A percentile compares a stretch with the other conserved stretches of the same genome.
phyloP scores from a whole-genome alignment of 1,140 invertebrate species.

The Drosophila biarmipes region DNA sequence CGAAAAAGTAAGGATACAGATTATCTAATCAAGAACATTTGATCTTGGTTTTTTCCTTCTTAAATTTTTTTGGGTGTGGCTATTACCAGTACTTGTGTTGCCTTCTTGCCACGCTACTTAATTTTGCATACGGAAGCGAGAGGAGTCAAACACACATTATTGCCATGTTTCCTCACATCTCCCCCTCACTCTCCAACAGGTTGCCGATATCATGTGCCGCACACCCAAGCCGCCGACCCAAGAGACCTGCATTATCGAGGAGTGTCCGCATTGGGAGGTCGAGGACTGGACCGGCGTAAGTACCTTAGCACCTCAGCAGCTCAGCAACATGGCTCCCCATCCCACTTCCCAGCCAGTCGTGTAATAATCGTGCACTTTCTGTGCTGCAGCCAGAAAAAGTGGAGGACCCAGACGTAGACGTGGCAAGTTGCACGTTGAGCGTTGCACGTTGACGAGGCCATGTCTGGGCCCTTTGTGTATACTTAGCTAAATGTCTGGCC shows the following conservation, averaged over 20 bases:
- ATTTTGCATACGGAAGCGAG: slow-evolving; percentile 52
- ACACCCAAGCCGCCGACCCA: slow-evolving; percentile 89
- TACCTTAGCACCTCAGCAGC: slow-evolving; percentile 41
- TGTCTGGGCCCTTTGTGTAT: slow-evolving; percentile 60
- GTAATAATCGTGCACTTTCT: slow-evolving; percentile 71
- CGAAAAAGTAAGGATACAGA: no score
- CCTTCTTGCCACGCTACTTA: slow-evolving; percentile 51
- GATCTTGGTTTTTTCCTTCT: no score
- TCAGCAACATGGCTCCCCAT: slow-evolving; percentile 3
- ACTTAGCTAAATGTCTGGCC: slow-evolving; percentile 70
- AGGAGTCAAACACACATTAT: slow-evolving; percentile 54
- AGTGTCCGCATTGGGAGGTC: slow-evolving; percentile 93
- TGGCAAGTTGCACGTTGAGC: slow-evolving; percentile 8
- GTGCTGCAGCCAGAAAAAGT: slow-evolving; percentile 37
- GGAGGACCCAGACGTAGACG: slow-evolving; percentile 26
- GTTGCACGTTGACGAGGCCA: slow-evolving; percentile 42
- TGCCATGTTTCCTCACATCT: slow-evolving; percentile 63
- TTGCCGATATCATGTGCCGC: slow-evolving; percentile 91
- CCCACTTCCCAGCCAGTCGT: slow-evolving; percentile 45
- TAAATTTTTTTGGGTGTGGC: slow-evolving; percentile 9
- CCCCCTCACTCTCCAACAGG: slow-evolving; percentile 83
- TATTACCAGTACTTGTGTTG: slow-evolving; percentile 33
- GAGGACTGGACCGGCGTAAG: slow-evolving; percentile 94
- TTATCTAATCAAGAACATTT: no score
- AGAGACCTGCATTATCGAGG: slow-evolving; percentile 92